Percentiles rank a stretch among this genome's conserved stretches.
phyloP scores from a whole-genome alignment of 2,113 vertebrate genomes.

The Pseudopipra pipra region DNA sequence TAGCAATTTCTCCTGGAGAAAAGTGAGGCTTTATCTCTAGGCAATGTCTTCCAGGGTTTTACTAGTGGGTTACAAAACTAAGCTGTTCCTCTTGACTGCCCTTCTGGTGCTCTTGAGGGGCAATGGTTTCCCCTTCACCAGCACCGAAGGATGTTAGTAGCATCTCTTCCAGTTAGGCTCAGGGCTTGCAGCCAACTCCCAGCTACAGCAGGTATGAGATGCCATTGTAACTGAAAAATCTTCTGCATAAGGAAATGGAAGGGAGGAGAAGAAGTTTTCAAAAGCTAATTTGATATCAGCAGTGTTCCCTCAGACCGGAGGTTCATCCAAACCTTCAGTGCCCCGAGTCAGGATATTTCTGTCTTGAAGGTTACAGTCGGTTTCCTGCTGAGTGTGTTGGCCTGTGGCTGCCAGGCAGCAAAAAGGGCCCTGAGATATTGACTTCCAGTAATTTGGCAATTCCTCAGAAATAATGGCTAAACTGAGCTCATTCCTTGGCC shows the following conservation, averaged over 20 bases:
- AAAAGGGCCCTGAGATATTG: background rate
- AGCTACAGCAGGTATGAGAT: background rate
- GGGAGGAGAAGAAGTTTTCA: background rate
- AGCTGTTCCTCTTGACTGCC: background rate
- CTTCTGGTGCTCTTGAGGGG: background rate
- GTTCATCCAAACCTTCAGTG: background rate
- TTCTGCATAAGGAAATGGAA: background rate
- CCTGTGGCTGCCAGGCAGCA: background rate
- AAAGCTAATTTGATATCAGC: background rate
- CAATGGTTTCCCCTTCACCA: background rate
- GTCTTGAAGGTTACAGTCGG: slow-evolving; percentile 3
- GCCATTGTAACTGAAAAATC: background rate
- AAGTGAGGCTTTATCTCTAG: background rate
- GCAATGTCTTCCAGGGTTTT: background rate
- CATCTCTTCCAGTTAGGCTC: background rate
- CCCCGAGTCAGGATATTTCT: background rate
- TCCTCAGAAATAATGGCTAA: slow-evolving; percentile 15
- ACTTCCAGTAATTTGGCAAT: slow-evolving; percentile 50
- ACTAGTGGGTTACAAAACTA: background rate
- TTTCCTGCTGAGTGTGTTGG: background rate
- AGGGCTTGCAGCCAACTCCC: background rate
- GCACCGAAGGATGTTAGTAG: background rate
- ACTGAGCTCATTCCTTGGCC: slow-evolving; percentile 43
- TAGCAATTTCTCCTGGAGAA: background rate
- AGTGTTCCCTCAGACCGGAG: background rate